A percentile compares a stretch with the other conserved stretches of the same genome.
These are phyloP conservation scores for Matsumurasca onukii DNA, from an alignment of 1,140 invertebrate genomes.

Conservation along the genomic window DNA sequence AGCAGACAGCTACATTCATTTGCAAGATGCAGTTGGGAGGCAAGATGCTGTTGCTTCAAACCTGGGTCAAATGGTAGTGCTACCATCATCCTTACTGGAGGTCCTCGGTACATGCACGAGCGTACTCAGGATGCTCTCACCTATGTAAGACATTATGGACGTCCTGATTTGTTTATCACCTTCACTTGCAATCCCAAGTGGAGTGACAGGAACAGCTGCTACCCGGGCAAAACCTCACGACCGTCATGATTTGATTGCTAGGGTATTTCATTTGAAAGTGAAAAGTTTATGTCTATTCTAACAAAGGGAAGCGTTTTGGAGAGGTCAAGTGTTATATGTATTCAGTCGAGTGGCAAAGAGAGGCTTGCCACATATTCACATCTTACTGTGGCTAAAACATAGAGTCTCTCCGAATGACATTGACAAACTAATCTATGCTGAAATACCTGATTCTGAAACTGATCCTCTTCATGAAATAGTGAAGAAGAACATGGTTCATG, in stretches of 20 bases:
- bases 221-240: conserved; percentile 42
- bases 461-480: conserved; percentile 51
- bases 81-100: conserved; percentile 49
- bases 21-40: not conserved
- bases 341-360: conserved; percentile 54
- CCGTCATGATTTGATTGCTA: conserved; percentile 34
- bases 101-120: conserved; percentile 52
- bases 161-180: conserved; percentile 51
- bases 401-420: conserved; percentile 55
- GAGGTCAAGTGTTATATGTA: conserved; percentile 48
- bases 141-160: conserved; percentile 51
- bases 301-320: conserved; percentile 44
- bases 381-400: conserved; percentile 50
- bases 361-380: conserved; percentile 48
- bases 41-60: not conserved
- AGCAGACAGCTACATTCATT: conserved; percentile 49
- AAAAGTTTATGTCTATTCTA: conserved; percentile 32
- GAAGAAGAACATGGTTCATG: conserved; percentile 55
- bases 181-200: conserved; percentile 54
- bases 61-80: conserved; percentile 35
- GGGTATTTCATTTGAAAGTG: conserved; percentile 37
- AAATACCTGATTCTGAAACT: conserved; percentile 53
- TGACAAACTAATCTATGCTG: conserved; percentile 54
- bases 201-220: conserved; percentile 43
- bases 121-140: conserved; percentile 53